Conservation (phyloP, 2,113 vertebrate species). For the Cyanistes caeruleus region DNA sequence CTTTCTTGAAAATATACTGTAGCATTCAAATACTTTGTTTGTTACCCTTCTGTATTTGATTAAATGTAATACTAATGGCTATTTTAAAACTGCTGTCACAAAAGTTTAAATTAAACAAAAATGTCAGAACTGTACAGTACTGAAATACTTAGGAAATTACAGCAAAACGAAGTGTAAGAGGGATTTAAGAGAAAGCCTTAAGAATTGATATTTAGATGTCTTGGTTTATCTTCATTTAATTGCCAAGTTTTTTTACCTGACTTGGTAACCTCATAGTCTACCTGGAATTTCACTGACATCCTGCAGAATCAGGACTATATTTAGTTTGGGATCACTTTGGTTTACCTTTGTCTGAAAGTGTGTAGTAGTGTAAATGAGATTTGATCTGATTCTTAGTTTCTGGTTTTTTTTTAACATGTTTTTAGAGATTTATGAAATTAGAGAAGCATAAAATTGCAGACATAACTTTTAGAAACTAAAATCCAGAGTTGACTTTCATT, state of each 20-base stretch:
- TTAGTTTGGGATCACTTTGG: neutral
- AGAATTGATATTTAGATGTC: neutral
- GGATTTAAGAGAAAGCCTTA: neutral
- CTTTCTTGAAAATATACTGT: neutral
- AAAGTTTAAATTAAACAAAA: neutral
- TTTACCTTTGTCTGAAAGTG: neutral
- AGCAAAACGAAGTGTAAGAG: neutral
- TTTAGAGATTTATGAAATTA: neutral
- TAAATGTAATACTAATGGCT: neutral
- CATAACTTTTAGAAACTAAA: neutral
- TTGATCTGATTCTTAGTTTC: neutral
- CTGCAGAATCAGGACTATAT: neutral
- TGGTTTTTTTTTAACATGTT: accelerated
- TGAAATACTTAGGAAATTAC: neutral
- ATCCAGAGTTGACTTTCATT: neutral
- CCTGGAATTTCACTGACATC: neutral
- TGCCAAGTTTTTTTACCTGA: neutral
- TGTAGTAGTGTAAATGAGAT: neutral
- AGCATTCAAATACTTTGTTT: neutral
- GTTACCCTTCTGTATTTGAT: neutral
- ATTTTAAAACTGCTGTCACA: neutral
- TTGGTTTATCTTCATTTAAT: neutral
- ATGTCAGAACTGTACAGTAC: neutral
- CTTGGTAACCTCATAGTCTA: neutral
- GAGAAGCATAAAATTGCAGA: neutral